Base-by-base conservation (phyloP, 2,113 vertebrate genomes). In the Nettapus auritus region DNA sequence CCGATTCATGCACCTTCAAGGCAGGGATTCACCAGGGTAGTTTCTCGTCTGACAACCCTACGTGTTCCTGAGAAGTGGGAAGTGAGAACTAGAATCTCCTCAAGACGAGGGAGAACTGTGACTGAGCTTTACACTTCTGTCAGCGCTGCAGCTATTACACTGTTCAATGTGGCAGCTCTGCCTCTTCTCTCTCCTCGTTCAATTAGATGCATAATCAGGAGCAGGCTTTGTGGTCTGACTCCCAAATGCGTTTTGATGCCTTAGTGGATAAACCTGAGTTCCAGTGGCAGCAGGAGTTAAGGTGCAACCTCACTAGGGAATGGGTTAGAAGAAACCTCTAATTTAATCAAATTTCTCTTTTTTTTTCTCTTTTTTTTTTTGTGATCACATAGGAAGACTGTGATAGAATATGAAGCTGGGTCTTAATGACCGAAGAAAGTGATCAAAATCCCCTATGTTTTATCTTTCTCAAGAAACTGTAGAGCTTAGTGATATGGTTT, bases 41-140 rank as follows among this genome's bases (percentile, higher is more conserved):
- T 70, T 94, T 88, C 76, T 74, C 86, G 73, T 84, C 86, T 94
- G 89, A 74, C 0, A 22, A 44, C 71, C 86, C 23, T 70, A 8
- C 12, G 3, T 89, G 14, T 90, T 94, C 86, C 8, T 2, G n/a
- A 75, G 52, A 85, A 88, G 89, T 78, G 77, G 83, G 82, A 94
- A 66, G 68, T 77, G 84, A 78, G 73, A 84, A 56, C 60, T 96
- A 78, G 84, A 94, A 84, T 94, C 64, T 95, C 89, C 91, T 92
- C 87, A 81, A 87, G 31, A 82, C 34, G 91, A 74, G 62, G 70
- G 57, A 90, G 94, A 83, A 2, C 68, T 67, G 69, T 78, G 64
- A 78, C 9, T 4, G 11, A 74, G 52, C 89, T 96, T 92, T 75
- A 71, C 84, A 64, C 60, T 94, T 89, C 68, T 84, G 77, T 86